phyloP scores from a whole-genome alignment of 2,113 vertebrate species.

The Seriola dumerili region DNA sequence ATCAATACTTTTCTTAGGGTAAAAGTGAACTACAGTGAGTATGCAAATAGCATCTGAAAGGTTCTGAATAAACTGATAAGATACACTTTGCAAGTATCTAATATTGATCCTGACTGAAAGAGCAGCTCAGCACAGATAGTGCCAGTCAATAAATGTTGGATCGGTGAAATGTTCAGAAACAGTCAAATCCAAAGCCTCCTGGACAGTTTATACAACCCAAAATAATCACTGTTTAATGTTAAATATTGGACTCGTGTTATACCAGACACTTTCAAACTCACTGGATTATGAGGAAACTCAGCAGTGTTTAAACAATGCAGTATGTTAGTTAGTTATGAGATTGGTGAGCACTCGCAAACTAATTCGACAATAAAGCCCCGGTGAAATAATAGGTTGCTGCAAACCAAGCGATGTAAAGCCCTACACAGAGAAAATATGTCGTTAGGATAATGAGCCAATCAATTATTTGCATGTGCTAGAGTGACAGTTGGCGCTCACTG shows the following conservation, averaged over 20 bases:
- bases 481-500: slow-evolving; percentile 67
- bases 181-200: slow-evolving; percentile 8
- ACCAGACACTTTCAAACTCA: slow-evolving; percentile 23
- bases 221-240: background rate
- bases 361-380: slow-evolving; percentile 48
- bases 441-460: slow-evolving; percentile 73
- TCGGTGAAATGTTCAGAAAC: slow-evolving; percentile 40
- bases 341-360: slow-evolving; percentile 48
- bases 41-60: slow-evolving; percentile 33
- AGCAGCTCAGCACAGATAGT: slow-evolving; percentile 39
- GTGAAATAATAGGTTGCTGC: slow-evolving; percentile 60
- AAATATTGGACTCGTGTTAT: background rate
- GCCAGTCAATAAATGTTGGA: slow-evolving; percentile 23
- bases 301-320: slow-evolving; percentile 38
- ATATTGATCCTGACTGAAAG: slow-evolving; percentile 56
- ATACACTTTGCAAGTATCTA: slow-evolving; percentile 38
- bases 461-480: slow-evolving; percentile 69
- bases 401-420: slow-evolving; percentile 54
- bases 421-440: slow-evolving; percentile 62
- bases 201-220: slow-evolving; percentile 12
- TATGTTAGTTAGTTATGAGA: slow-evolving; percentile 48
- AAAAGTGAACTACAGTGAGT: slow-evolving; percentile 9
- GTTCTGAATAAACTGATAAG: slow-evolving; percentile 35
- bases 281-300: slow-evolving; percentile 51
- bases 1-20: slow-evolving; percentile 9